These are phyloP conservation scores for Pyralis farinalis DNA, from an alignment of 2,888 invertebrate genomes.

Conservation along the genomic window DNA sequence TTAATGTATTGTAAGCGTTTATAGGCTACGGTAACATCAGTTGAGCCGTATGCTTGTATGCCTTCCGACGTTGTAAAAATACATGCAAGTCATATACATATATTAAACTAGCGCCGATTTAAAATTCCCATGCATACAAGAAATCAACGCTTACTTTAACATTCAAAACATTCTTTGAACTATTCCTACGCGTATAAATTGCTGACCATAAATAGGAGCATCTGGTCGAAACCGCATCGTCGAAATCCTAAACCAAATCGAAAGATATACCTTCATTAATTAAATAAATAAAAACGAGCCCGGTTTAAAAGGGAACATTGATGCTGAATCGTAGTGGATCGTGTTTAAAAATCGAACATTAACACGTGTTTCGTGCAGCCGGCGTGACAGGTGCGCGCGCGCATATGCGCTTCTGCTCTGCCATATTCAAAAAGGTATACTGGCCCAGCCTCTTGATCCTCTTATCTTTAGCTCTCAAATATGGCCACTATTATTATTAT, in stretches of 20 bases:
- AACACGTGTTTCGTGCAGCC: conserved; percentile 50
- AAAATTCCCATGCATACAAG: not conserved
- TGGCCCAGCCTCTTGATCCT: too few relatives aligned
- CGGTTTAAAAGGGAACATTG: conserved; percentile 35
- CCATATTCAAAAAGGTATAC: too few relatives aligned
- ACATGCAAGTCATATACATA: too few relatives aligned
- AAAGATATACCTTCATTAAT: conserved; percentile 28
- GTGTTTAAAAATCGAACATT: conserved; percentile 24
- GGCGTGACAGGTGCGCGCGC: conserved; percentile 32
- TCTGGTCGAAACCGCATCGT: conserved; percentile 21
- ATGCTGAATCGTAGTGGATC: conserved; percentile 36
- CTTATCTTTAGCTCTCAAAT: too few relatives aligned
- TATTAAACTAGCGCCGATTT: too few relatives aligned
- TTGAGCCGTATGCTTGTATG: too few relatives aligned
- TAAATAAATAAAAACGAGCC: conserved; percentile 33
- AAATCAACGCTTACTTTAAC: not conserved
- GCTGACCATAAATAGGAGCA: conserved; percentile 25
- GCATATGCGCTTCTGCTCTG: conserved; percentile 39
- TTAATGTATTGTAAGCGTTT: too few relatives aligned
- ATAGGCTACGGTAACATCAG: too few relatives aligned
- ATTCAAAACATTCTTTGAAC: conserved; percentile 13
- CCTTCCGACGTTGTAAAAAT: too few relatives aligned
- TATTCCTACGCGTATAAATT: conserved; percentile 16
- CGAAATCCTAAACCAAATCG: conserved; percentile 23
- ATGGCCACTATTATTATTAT: too few relatives aligned